Evolutionary conservation across 2,888 invertebrate genomes (phyloP), one percentile per base, ranked within the genome.

Genomic region (Graphium colonna): DNA sequence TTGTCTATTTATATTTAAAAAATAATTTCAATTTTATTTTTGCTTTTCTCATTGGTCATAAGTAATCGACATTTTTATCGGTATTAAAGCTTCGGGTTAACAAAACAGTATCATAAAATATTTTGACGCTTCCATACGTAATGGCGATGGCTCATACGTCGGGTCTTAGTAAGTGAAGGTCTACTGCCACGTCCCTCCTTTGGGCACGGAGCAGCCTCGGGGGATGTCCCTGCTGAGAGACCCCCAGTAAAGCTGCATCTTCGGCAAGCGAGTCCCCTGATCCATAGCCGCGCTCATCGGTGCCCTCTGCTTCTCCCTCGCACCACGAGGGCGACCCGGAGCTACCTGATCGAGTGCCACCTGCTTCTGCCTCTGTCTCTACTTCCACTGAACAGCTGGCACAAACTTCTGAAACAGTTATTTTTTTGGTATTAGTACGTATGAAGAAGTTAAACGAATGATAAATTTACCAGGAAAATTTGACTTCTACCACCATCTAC

Each of bases 311-410:
- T 31, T 86, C 90, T 40, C 90, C 91, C 55, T 92, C 92, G 59
- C 91, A 91, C 90, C 82, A 90, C 62, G 76, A 91, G 75, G 71
- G 85, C 67, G 73, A 90, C 66, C 90, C 91, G 52, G 87, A 86
- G 69, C 87, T 89, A 59, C 77, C 82, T 3, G 83, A 84, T 16
- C 75, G 71, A 8, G 77, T 77, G 18, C 75, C 79, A 49, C 83
- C 90, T 45, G 77, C 87, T 45, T 77, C 80, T 43, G 73, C 77
- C 61, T 85, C 91, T 65, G 78, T 87, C 77, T 75, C 90, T 71
- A 76, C 89, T 61, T 87, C 89, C 61, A 85, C 86, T 16, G 88
- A 87, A 64, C 86, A 84, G 70, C 73, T 88, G 66, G 77, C 82
- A 73, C 89, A 86, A 59, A 83, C 80, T 63, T 88, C 87, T 89